A percentile compares a stretch with the other conserved stretches of the same genome.
These are phyloP conservation scores for Danio rerio DNA, from an alignment of 2,113 vertebrate species.

Conservation along the genomic window DNA sequence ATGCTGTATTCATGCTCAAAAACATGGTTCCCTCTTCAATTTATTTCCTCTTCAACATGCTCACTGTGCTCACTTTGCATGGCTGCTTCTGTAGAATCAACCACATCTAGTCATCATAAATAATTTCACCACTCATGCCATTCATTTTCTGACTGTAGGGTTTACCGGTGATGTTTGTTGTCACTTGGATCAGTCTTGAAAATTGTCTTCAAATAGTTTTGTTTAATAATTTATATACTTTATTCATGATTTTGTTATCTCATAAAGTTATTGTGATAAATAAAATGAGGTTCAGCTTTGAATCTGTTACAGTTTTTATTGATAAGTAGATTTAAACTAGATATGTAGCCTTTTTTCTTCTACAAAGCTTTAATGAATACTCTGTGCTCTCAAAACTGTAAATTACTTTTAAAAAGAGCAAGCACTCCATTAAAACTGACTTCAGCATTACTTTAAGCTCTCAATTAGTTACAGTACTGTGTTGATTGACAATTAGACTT, in stretches of 20 bases:
- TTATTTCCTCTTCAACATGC: not conserved
- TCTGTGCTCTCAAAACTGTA: no score
- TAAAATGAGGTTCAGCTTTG: not conserved
- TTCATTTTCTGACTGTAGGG: not conserved
- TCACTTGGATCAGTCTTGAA: not conserved
- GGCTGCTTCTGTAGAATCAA: slow-evolving; percentile 60
- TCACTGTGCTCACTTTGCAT: slow-evolving; percentile 62
- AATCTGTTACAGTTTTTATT: no score
- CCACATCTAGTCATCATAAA: slow-evolving; percentile 33
- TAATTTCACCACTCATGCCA: not conserved
- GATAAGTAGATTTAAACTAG: no score
- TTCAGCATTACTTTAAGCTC: not conserved
- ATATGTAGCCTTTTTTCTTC: no score
- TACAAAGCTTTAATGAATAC: no score
- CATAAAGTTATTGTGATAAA: slow-evolving; percentile 3
- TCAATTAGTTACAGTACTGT: not conserved
- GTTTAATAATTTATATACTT: not conserved
- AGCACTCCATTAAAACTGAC: not conserved
- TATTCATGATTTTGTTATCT: not conserved
- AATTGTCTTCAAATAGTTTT: not conserved
- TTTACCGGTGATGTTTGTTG: not conserved
- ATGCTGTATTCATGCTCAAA: not conserved
- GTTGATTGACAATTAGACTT: not conserved
- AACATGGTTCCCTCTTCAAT: not conserved
- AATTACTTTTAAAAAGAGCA: no score